These are phyloP conservation scores for Aegotheles bennettii DNA, from an alignment of 2,113 vertebrate species.

Conservation along the genomic window DNA sequence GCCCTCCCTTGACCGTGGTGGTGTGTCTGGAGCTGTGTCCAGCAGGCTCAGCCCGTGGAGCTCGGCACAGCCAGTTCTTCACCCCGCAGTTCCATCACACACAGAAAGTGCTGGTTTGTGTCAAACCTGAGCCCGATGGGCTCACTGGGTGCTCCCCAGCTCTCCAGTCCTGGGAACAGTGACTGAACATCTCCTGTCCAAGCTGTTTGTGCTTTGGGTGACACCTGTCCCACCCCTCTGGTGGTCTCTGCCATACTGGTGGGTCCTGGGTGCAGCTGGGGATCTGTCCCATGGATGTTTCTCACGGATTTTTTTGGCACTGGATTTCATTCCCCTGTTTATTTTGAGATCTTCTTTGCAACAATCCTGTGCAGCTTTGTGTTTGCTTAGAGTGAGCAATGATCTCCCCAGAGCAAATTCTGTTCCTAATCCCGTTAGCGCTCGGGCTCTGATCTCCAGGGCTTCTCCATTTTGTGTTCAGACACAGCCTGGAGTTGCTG, in stretches of 20 bases:
- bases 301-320: background rate
- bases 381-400: background rate
- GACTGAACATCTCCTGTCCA: background rate
- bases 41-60: too few species aligned
- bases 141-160: background rate
- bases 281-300: background rate
- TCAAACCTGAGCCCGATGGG: background rate
- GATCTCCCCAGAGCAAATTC: background rate
- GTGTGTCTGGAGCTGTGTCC: background rate
- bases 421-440: background rate
- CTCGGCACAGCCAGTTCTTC: background rate
- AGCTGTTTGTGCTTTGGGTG: background rate
- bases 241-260: accelerated
- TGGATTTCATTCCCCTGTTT: background rate
- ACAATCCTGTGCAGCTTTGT: background rate
- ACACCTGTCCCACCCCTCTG: background rate
- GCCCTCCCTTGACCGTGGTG: background rate
- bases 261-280: background rate
- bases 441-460: background rate
- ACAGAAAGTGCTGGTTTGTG: background rate
- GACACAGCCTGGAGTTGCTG: background rate
- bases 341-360: background rate
- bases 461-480: background rate
- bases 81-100: background rate
- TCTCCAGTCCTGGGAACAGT: background rate